Base-by-base conservation (phyloP, 2,888 invertebrate genomes). In the Chorisops tibialis region DNA sequence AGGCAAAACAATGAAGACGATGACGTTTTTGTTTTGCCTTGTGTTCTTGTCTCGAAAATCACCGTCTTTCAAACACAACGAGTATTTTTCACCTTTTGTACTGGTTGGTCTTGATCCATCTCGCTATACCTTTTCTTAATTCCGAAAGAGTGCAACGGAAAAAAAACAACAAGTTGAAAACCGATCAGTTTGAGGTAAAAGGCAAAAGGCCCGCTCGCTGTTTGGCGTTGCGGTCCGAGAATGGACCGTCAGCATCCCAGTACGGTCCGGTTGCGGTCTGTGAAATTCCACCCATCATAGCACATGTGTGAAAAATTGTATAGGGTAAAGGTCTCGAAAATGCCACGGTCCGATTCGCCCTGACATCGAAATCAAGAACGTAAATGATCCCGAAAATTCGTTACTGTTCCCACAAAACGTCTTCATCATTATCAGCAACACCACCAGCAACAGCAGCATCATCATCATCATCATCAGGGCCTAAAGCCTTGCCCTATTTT, bases 241-340 rank as follows among this genome's bases (percentile, higher is more conserved):
- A 14, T 58, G 41, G 45, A 18, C 18, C 45, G 3, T 18, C 14
- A 18, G 18, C 14, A 45, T 18, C 11, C 30, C 39, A 47, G 48
- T n/a, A 43, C 22, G 59, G 30, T 45, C 38, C n/a, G 58, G 49
- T 52, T 61, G 61, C 59, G 60, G 52, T 65, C 43, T 24, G 59
- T 50, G 52, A 63, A 64, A 64, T 63, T 64, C 35, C 60, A 56
- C 58, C 61, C 41, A 63, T 67, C 67, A 67, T 64, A n/a, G 58
- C 52, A 64, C 47, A 61, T 60, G 64, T 65, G 63, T 65, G 65
- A 64, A 61, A 61, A 63, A 51, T 62, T 50, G 50, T 48, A n/a
- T 21, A 54, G 43, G 12, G 48, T 22, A 22, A 41, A 59, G 56
- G 22, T 58, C 35, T 51, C n/a, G n/a, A n/a, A n/a, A 60, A 21